phyloP scores from a whole-genome alignment of 1,140 invertebrate species.

The Vanessa tameamea region DNA sequence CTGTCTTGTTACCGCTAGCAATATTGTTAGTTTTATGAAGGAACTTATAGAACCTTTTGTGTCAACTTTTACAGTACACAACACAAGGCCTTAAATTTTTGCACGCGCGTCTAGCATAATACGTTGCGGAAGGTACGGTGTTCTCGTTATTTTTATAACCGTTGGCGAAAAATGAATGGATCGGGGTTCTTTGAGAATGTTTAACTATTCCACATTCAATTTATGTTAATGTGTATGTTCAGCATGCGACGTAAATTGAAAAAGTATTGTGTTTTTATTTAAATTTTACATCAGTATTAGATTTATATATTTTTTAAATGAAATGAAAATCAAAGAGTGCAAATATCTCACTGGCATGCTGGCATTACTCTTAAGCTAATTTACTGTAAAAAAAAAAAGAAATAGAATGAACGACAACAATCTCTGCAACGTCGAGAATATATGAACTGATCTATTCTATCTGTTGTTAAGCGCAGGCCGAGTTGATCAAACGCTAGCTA shows the following conservation, averaged over 20 bases:
- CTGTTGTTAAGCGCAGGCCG: conserved; percentile 17
- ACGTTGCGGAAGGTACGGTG: conserved; percentile 1
- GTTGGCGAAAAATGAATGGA: conserved; percentile 13
- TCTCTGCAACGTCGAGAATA: no score
- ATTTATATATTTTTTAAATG: no score
- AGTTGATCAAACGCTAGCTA: conserved; percentile 31
- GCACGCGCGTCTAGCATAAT: conserved; percentile 19
- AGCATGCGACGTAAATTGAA: conserved; percentile 1
- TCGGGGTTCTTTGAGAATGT: conserved; percentile 6
- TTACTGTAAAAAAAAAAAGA: no score
- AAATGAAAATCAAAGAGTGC: no score
- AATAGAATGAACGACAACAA: no score
- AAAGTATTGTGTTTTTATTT: no score
- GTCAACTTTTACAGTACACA: conserved; percentile 58
- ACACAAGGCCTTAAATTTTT: conserved; percentile 50
- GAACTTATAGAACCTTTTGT: conserved; percentile 66
- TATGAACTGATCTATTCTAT: neutral
- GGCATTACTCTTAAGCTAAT: no score
- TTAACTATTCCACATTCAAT: conserved; percentile 1
- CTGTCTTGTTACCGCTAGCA: conserved; percentile 72
- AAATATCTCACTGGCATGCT: no score
- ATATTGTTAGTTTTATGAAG: conserved; percentile 78
- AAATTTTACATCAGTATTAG: no score
- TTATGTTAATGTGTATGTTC: conserved; percentile 10
- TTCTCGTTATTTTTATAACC: conserved; percentile 17